Evolutionary conservation across 1,140 invertebrate species (phyloP).

Genomic region (Rhysida immarginata): DNA sequence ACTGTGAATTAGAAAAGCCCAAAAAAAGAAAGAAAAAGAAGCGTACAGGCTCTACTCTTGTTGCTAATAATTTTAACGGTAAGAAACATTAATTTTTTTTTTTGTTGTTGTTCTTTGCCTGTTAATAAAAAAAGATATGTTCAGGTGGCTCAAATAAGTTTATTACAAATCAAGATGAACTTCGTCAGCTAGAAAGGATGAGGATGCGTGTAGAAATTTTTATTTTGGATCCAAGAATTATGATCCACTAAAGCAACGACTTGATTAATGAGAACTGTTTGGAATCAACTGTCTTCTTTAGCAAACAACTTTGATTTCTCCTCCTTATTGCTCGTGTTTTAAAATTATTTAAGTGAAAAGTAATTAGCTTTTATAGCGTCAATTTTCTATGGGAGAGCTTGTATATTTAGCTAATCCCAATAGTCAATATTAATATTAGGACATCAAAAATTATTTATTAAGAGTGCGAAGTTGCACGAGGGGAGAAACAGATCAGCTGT

Average conservation of each 20-base stretch:
- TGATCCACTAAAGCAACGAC: neutral
- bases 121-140: neutral
- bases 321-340: no score
- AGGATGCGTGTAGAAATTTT: no score
- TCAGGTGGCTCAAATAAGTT: constrained; percentile 4
- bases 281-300: no score
- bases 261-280: no score
- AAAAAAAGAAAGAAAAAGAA: constrained; percentile 73
- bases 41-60: constrained; percentile 63
- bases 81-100: neutral
- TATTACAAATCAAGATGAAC: neutral
- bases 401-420: no score
- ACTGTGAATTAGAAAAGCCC: constrained; percentile 60
- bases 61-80: constrained; percentile 80
- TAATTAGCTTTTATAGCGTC: no score
- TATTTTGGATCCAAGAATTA: neutral
- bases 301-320: no score
- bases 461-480: neutral
- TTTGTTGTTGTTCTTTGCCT: no score
- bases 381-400: no score
- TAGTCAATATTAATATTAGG: neutral
- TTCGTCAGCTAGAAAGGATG: neutral
- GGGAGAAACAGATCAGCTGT: neutral
- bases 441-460: neutral
- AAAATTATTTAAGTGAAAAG: no score